Base-by-base conservation (phyloP, 2,113 vertebrate genomes). In the Pangasianodon gigas region DNA sequence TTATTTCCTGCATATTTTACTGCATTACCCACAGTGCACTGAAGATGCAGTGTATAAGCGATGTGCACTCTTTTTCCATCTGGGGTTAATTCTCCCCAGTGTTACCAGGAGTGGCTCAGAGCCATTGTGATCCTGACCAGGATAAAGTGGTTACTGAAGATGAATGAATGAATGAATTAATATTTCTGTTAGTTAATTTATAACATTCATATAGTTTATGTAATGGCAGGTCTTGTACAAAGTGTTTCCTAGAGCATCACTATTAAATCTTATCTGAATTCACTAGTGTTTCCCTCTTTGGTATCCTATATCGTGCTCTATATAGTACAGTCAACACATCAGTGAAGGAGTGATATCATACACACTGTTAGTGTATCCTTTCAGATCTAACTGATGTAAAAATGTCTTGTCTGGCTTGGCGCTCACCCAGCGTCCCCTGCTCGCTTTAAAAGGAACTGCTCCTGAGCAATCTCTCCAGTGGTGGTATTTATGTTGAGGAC, bases 371-470 rank as follows among this genome's bases (percentile, higher is more conserved):
- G 10, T 65, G 16, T 26, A 62, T 65, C 84, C 58, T 85, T 65
- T 85, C 90, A 3, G 88, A 94, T 94, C 19, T 83, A 2, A 94
- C 26, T 81, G 29, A 79, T 79, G 75, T 48, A 51, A 82, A 80
- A 83, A 83, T 60, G 9, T 37, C 19, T 41, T 94, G 18, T 89
- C 14, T 84, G 29, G 26, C 52, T 21, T 69, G 19, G 24, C 16
- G 21, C 97, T 95, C 93, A 97, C 97, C 93, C 24, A 92, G 95
- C 95, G 0, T 0, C 0, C 0, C 95, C 95, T 19, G 95, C 91
- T 46, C 94, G 93, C 67, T 97, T 96, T n/a, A 97, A 94, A 37
- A 98, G 95, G 89, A 99, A 99, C 69, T 96, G 97, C 11, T 93
- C 46, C 96, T 99, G 98, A n/a, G 0, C 48, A 87, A 96, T 0